Percentiles rank a stretch among this genome's conserved stretches.
phyloP scores from a whole-genome alignment of 2,888 invertebrate genomes.

The Gastrophysa polygoni region DNA sequence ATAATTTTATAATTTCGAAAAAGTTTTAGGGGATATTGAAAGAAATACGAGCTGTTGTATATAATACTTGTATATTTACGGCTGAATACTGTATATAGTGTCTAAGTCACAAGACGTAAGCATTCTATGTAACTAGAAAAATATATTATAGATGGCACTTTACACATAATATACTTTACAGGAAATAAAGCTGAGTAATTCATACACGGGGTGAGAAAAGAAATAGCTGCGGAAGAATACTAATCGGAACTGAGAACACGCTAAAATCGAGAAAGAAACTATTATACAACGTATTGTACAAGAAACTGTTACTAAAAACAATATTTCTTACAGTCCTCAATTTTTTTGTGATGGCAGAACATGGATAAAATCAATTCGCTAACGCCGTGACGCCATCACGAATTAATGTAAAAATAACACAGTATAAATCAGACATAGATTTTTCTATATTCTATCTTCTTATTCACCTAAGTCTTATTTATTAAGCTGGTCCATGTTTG shows the following conservation, averaged over 20 bases:
- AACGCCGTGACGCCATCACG: not conserved
- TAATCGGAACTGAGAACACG: slow-evolving; percentile 32
- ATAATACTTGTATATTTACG: slow-evolving; percentile 59
- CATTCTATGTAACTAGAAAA: slow-evolving; percentile 60
- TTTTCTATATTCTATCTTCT: slow-evolving; percentile 31
- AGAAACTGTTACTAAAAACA: slow-evolving; percentile 31
- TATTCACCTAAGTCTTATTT: slow-evolving; percentile 42
- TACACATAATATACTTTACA: slow-evolving; percentile 55
- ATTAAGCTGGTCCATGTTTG: too few species aligned
- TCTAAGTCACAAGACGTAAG: slow-evolving; percentile 60
- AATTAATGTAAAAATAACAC: slow-evolving; percentile 36
- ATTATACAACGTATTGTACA: slow-evolving; percentile 32
- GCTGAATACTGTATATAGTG: slow-evolving; percentile 60
- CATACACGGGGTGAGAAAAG: slow-evolving; percentile 15
- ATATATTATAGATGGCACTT: slow-evolving; percentile 61
- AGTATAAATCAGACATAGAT: slow-evolving; percentile 38
- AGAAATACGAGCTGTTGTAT: slow-evolving; percentile 39
- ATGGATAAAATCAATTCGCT: slow-evolving; percentile 7
- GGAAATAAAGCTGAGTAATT: slow-evolving; percentile 22
- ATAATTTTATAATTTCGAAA: too few species aligned
- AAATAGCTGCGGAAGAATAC: slow-evolving; percentile 31
- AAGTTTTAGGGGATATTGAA: too few species aligned
- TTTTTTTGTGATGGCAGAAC: not conserved
- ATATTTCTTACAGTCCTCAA: slow-evolving; percentile 12
- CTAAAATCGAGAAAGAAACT: slow-evolving; percentile 30